phyloP scores from a whole-genome alignment of 2,888 invertebrate genomes.

The Epistrophella euchroma region DNA sequence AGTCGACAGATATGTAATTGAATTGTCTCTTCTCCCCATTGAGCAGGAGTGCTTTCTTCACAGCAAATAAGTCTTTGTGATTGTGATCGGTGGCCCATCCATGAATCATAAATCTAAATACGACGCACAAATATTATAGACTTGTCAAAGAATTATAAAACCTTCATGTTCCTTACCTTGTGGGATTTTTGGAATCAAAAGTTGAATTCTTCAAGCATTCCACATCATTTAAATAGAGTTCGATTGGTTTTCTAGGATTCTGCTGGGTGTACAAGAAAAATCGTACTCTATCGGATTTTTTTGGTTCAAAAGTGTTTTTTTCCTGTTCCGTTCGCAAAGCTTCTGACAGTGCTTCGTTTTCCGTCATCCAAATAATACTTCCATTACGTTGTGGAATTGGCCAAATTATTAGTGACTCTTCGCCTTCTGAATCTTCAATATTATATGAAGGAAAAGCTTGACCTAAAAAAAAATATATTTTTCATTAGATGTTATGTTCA shows the following conservation, averaged over 20 bases:
- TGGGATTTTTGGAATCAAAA: slow-evolving; percentile 46
- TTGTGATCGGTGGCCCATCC: slow-evolving; percentile 77
- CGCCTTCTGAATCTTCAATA: slow-evolving; percentile 21
- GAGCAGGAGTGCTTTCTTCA: slow-evolving; percentile 84
- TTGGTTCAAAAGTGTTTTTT: neutral
- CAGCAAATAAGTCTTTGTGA: slow-evolving; percentile 48
- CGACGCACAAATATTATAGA: neutral
- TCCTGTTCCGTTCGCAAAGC: slow-evolving; percentile 13
- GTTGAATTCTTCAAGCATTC: slow-evolving; percentile 28
- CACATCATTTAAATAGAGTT: slow-evolving; percentile 35
- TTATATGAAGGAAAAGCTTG: slow-evolving; percentile 17
- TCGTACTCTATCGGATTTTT: slow-evolving; percentile 22
- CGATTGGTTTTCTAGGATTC: slow-evolving; percentile 22
- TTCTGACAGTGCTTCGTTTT: slow-evolving; percentile 18
- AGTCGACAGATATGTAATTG: slow-evolving; percentile 86
- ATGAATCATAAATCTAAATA: slow-evolving; percentile 72
- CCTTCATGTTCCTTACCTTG: slow-evolving; percentile 83
- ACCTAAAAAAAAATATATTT: neutral
- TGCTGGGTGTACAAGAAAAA: slow-evolving; percentile 61
- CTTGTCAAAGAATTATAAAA: neutral
- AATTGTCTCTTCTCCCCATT: slow-evolving; percentile 84
- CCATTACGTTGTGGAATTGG: slow-evolving; percentile 62
- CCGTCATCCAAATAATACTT: slow-evolving; percentile 55
- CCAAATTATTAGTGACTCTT: slow-evolving; percentile 35
- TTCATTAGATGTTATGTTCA: neutral